These are phyloP conservation scores for Neocrepidodera transversa DNA, from an alignment of 2,888 invertebrate genomes.

Conservation along the genomic window DNA sequence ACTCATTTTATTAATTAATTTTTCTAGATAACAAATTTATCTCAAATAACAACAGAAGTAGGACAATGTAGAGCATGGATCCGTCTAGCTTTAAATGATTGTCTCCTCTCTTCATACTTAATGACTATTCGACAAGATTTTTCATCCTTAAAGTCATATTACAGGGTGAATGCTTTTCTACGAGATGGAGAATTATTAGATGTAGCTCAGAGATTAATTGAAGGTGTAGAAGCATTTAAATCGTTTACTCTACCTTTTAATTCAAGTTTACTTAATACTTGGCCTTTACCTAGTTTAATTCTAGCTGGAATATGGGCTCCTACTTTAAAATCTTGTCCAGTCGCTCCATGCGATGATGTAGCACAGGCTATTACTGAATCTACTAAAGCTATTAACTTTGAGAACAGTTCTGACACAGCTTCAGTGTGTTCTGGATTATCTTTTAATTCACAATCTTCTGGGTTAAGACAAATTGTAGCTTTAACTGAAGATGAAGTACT, in stretches of 20 bases:
- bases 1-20: slow-evolving; percentile 5
- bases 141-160: slow-evolving; percentile 81
- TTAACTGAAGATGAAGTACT: slow-evolving; percentile 77
- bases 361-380: slow-evolving; percentile 63
- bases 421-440: slow-evolving; percentile 58
- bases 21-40: slow-evolving; percentile 71
- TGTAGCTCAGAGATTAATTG: slow-evolving; percentile 76
- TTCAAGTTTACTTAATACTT: slow-evolving; percentile 86
- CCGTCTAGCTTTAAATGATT: slow-evolving; percentile 86
- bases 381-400: slow-evolving; percentile 35
- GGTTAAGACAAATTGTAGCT: slow-evolving; percentile 63
- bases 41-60: slow-evolving; percentile 86
- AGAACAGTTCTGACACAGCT: slow-evolving; percentile 53
- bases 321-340: slow-evolving; percentile 77
- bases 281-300: slow-evolving; percentile 84
- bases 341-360: slow-evolving; percentile 79
- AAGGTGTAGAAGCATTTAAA: slow-evolving; percentile 77
- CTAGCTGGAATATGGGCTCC: slow-evolving; percentile 87
- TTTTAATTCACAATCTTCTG: slow-evolving; percentile 60
- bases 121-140: slow-evolving; percentile 80
- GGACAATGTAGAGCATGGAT: slow-evolving; percentile 94
- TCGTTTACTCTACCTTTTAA: slow-evolving; percentile 80
- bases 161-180: slow-evolving; percentile 81
- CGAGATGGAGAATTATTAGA: slow-evolving; percentile 83
- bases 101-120: slow-evolving; percentile 85